Evolutionary conservation across 2,888 invertebrate species (phyloP).

Genomic region (Hirtodrosophila trivittata): DNA sequence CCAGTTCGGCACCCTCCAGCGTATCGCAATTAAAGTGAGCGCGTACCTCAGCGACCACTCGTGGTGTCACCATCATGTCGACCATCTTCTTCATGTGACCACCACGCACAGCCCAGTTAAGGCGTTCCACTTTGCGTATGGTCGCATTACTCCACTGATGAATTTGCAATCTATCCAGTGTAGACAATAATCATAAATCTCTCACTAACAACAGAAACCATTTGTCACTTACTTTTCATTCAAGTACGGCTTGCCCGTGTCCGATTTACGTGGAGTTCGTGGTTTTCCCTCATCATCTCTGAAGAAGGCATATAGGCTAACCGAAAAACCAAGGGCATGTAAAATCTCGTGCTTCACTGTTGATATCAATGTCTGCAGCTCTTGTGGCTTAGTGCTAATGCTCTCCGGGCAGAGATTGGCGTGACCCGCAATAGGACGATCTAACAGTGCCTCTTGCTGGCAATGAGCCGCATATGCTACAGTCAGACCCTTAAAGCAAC

Average conservation of each 20-base stretch:
- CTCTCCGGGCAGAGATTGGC: constrained; percentile 98
- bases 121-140: constrained; percentile 89
- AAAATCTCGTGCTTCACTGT: constrained; percentile 99
- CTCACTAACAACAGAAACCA: not conserved
- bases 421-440: constrained; percentile 99
- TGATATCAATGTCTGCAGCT: constrained; percentile 94
- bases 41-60: constrained; percentile 93
- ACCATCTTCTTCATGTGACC: constrained; percentile 90
- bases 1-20: constrained; percentile 97
- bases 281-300: constrained; percentile 95
- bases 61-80: constrained; percentile 95
- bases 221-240: constrained; percentile 90
- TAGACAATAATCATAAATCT: not conserved
- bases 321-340: constrained; percentile 98
- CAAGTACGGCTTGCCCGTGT: constrained; percentile 94
- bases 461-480: constrained; percentile 99
- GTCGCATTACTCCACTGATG: constrained; percentile 97
- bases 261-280: constrained; percentile 90
- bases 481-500: constrained; percentile 95
- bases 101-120: constrained; percentile 91
- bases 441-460: constrained; percentile 96
- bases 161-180: constrained; percentile 89
- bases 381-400: constrained; percentile 95
- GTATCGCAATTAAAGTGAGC: constrained; percentile 93
- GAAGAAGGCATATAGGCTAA: constrained; percentile 96